Conservation (phyloP, 2,888 invertebrate genomes). For the Drosophila incognita region DNA sequence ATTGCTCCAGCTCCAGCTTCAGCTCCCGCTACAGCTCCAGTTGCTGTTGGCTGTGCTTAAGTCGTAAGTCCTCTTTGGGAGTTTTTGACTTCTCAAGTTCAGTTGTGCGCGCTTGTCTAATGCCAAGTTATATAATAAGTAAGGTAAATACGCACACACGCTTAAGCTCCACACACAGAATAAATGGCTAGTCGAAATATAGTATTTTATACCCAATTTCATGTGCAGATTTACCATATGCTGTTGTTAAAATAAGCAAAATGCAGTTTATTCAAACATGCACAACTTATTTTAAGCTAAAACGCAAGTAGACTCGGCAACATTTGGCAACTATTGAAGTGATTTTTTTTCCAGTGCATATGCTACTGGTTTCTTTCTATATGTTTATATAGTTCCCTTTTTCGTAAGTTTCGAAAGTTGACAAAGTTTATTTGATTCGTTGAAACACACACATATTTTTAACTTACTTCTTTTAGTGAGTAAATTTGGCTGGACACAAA, state of each 20-base stretch:
- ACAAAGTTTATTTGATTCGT: conserved; percentile 66
- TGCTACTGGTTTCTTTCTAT: background rate
- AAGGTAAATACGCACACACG: conserved; percentile 43
- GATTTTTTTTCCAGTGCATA: background rate
- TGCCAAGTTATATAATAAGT: conserved; percentile 75
- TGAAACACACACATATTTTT: conserved; percentile 54
- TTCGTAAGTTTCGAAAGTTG: conserved; percentile 19
- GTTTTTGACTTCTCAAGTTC: conserved; percentile 81
- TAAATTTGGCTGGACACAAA: conserved; percentile 52
- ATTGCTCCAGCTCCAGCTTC: background rate
- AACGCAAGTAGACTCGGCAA: background rate
- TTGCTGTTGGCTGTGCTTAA: conserved; percentile 44
- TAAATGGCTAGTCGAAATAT: background rate
- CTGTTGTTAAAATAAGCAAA: background rate
- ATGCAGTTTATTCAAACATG: background rate
- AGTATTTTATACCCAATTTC: background rate
- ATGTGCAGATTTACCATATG: background rate
- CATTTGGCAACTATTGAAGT: background rate
- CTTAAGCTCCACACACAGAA: conserved; percentile 23
- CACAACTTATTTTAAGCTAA: background rate
- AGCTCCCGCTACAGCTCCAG: background rate
- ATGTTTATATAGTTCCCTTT: conserved; percentile 14
- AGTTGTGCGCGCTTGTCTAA: conserved; percentile 62
- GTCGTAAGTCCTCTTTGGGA: conserved; percentile 77
- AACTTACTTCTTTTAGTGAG: conserved; percentile 47